Conservation (phyloP, 2,113 vertebrate genomes). For the Hydrochoerus hydrochaeris region DNA sequence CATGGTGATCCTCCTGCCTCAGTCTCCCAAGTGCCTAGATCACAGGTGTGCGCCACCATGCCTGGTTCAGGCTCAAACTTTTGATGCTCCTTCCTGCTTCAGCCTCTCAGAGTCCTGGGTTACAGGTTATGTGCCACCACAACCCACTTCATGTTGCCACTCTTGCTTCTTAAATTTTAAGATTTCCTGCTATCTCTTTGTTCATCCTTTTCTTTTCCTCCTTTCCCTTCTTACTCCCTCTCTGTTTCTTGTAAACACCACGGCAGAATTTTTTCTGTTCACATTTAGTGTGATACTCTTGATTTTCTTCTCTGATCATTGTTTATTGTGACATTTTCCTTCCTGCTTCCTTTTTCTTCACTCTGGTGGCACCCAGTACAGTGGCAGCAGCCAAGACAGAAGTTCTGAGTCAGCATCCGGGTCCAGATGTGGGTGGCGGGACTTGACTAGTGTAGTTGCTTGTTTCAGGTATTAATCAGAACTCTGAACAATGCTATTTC, state of each 20-base stretch:
- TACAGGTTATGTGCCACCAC: background rate
- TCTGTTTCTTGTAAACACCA: background rate
- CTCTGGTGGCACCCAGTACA: background rate
- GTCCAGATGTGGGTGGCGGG: background rate
- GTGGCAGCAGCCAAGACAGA: background rate
- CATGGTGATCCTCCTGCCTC: background rate
- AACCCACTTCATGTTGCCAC: background rate
- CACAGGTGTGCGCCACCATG: background rate
- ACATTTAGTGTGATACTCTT: background rate
- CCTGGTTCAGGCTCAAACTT: background rate
- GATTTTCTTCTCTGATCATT: background rate
- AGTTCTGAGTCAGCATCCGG: background rate
- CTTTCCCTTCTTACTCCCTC: background rate
- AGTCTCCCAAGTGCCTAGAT: background rate
- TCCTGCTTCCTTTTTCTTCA: background rate
- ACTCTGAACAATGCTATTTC: background rate
- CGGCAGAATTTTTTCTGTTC: background rate
- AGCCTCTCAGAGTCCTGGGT: background rate
- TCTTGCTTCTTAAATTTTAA: background rate
- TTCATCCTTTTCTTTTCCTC: background rate
- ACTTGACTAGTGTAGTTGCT: background rate
- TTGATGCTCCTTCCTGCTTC: background rate
- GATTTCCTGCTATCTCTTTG: background rate
- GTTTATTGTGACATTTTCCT: background rate
- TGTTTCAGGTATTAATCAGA: background rate